Evolutionary conservation across 2,797 vertebrate genomes (phyloP), one percentile per base, ranked within the genome.

Genomic region (Sphaeramia orbicularis): DNA sequence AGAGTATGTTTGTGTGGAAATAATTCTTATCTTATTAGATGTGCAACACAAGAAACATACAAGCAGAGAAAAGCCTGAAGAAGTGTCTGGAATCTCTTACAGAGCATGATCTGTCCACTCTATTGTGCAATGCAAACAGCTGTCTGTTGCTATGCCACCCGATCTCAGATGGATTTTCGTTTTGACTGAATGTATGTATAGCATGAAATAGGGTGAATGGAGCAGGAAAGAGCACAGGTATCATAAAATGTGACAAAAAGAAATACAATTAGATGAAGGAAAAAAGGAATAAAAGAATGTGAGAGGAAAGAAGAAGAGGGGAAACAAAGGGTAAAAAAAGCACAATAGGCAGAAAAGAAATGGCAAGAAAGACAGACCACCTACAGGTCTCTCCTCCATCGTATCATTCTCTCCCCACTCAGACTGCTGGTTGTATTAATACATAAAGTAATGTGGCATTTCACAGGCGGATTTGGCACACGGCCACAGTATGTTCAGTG

Each of bases 141-240:
- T 58, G 66, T 74, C 79, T 81, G 81, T 87, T 86, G 88, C 83
- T 85, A 86, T 85, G 89, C 83, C 79, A 78, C 83, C 74, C 40
- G 62, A 78, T 71, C 57, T 68, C 52, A 71, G 78, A 70, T 69
- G 59, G 74, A 70, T 76, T 85, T 80, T 78, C 86, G 65, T 79
- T 85, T 80, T 70, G 69, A 78, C 63, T 56, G 51, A 57, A 32
- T 27, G 54, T 52, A 30, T 24, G 45, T 6, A 4, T 11, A 45
- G 54, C 52, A 57, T 42, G 44, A 55, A 52, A 49, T 52, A 15
- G 18, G 18, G 30, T 5, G 30, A 41, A 55, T 42, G 64, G 51
- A 30, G 44, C 18, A 32, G 6, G 54, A 24, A 30, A 15, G 32
- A 18, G 18, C 0, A 32, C 43, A 53, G 32, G 15, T 15, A 32